These are phyloP conservation scores for Mesopsocus fuscifrons DNA, from an alignment of 2,888 invertebrate species.

Conservation along the genomic window DNA sequence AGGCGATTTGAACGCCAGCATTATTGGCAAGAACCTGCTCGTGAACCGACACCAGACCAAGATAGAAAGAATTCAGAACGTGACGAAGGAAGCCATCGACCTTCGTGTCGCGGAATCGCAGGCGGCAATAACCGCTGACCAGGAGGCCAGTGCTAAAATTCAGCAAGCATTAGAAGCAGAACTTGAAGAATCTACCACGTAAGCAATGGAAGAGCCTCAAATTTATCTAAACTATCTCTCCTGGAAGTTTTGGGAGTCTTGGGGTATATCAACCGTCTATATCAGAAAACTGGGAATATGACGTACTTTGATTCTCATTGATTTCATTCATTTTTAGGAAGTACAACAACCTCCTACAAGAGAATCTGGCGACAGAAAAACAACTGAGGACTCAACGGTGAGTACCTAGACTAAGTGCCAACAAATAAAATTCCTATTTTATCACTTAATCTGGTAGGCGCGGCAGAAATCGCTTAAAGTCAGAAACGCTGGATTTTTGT, in stretches of 20 bases:
- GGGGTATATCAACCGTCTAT: too few relatives aligned
- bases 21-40: constrained; percentile 3
- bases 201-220: too few relatives aligned
- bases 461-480: too few relatives aligned
- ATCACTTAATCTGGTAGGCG: too few relatives aligned
- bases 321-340: not conserved
- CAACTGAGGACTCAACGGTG: constrained; percentile 2
- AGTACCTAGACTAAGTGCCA: too few relatives aligned
- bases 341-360: not conserved
- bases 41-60: constrained; percentile 6
- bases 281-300: too few relatives aligned
- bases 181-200: not conserved
- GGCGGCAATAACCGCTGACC: not conserved
- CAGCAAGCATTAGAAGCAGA: not conserved
- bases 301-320: too few relatives aligned
- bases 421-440: too few relatives aligned
- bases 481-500: too few relatives aligned
- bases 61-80: not conserved
- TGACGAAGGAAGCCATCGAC: not conserved
- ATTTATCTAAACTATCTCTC: too few relatives aligned
- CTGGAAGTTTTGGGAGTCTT: too few relatives aligned
- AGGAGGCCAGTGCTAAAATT: not conserved
- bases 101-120: not conserved
- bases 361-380: not conserved
- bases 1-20: constrained; percentile 2